Evolutionary conservation across 2,888 invertebrate genomes (phyloP).

Genomic region (Altica lythri): DNA sequence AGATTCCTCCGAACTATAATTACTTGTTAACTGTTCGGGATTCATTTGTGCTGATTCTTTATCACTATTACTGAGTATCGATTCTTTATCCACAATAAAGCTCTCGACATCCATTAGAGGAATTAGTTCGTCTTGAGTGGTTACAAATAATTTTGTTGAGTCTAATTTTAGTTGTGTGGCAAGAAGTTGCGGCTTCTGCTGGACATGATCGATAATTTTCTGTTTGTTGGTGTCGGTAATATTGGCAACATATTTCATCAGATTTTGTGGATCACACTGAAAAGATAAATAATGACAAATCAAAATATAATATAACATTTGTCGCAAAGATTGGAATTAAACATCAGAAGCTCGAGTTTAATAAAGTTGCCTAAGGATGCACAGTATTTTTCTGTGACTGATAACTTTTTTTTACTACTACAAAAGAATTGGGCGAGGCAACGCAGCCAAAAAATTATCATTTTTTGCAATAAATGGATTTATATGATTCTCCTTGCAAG

Average conservation of each 20-base stretch:
- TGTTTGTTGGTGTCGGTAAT: not conserved
- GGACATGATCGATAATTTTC: not conserved
- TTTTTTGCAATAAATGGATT: no score
- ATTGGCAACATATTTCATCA: slow-evolving; percentile 5
- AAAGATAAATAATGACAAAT: not conserved
- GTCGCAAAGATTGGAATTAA: not conserved
- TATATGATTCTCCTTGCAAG: no score
- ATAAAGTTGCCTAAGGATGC: no score
- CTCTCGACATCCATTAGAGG: slow-evolving; percentile 52
- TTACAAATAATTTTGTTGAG: not conserved
- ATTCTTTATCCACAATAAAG: no score
- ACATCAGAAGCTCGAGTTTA: no score
- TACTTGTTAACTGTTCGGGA: slow-evolving; percentile 39
- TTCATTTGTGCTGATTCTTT: no score
- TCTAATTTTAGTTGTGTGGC: not conserved
- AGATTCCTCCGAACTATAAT: slow-evolving; percentile 44
- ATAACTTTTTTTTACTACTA: no score
- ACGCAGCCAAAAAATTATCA: no score
- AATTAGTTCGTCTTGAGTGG: slow-evolving; percentile 46
- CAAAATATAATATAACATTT: not conserved
- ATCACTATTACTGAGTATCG: no score
- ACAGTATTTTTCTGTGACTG: no score
- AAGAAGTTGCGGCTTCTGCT: not conserved
- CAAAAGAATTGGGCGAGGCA: not conserved
- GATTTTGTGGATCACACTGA: slow-evolving; percentile 4